Conservation (phyloP, 2,113 vertebrate genomes). For the Rhadina sibilatrix region DNA sequence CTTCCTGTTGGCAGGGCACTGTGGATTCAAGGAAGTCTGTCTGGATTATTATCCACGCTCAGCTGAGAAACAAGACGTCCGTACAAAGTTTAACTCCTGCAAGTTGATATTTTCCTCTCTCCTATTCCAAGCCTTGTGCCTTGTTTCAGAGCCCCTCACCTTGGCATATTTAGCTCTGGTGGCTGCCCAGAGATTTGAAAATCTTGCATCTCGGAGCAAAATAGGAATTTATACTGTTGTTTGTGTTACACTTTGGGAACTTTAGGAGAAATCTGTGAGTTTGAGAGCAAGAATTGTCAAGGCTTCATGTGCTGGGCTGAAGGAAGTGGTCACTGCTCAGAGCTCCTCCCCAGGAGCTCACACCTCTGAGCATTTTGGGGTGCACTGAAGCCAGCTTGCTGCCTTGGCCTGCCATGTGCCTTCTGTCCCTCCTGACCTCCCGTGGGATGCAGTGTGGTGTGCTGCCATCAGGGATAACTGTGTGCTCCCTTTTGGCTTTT, state of each 20-base stretch:
- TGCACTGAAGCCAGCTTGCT: neutral
- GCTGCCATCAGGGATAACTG: rapidly evolving
- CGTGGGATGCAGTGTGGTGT: rapidly evolving
- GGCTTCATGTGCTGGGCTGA: neutral
- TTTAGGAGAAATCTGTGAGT: neutral
- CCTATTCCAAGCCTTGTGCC: neutral
- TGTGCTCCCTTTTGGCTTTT: neutral
- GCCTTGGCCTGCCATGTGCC: rapidly evolving
- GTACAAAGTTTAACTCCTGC: neutral
- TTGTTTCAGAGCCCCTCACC: rapidly evolving
- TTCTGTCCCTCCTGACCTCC: neutral
- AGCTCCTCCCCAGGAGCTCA: neutral
- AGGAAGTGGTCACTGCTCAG: neutral
- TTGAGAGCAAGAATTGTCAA: neutral
- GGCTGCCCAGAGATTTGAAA: neutral
- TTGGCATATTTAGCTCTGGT: neutral
- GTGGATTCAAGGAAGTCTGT: neutral
- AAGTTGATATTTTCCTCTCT: neutral
- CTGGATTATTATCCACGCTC: neutral
- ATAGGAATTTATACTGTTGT: rapidly evolving
- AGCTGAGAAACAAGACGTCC: neutral
- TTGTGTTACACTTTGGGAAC: neutral
- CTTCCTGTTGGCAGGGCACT: neutral
- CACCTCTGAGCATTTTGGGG: neutral
- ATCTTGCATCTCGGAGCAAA: neutral